Conservation (phyloP, 2,888 invertebrate genomes). For the Harmothoe impar region DNA sequence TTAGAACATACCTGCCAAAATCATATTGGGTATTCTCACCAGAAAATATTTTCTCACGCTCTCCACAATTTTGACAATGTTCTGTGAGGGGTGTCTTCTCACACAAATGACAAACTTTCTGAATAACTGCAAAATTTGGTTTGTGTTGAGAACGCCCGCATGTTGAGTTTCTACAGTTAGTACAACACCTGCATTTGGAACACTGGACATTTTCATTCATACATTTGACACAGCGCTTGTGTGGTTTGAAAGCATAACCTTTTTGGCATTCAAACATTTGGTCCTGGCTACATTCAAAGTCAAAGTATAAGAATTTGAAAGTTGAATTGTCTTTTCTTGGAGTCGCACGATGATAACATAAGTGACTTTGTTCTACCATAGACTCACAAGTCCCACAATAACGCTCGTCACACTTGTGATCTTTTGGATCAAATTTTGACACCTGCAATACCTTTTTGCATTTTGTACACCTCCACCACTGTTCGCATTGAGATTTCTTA, state of each 20-base stretch:
- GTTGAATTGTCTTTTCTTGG: not conserved
- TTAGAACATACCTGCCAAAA: not conserved
- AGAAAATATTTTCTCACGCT: not conserved
- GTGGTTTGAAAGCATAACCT: not conserved
- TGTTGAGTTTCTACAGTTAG: not conserved
- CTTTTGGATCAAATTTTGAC: not conserved
- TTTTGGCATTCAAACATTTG: not conserved
- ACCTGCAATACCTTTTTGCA: not conserved
- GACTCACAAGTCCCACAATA: not conserved
- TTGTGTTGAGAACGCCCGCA: not conserved
- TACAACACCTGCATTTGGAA: not conserved
- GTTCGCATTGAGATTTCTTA: not conserved
- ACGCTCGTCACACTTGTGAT: not conserved
- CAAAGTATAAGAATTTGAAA: not conserved
- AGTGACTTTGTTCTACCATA: not conserved
- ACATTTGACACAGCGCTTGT: not conserved
- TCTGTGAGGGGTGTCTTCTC: not conserved
- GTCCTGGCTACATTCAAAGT: not conserved
- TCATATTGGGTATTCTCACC: not conserved
- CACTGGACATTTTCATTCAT: not conserved
- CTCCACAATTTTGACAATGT: not conserved
- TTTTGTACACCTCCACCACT: not conserved
- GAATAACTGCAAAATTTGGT: not conserved
- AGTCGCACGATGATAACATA: not conserved
- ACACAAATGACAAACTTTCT: not conserved